Evolutionary conservation across 2,113 vertebrate genomes (phyloP).

Genomic region (Bubalus kerabau): DNA sequence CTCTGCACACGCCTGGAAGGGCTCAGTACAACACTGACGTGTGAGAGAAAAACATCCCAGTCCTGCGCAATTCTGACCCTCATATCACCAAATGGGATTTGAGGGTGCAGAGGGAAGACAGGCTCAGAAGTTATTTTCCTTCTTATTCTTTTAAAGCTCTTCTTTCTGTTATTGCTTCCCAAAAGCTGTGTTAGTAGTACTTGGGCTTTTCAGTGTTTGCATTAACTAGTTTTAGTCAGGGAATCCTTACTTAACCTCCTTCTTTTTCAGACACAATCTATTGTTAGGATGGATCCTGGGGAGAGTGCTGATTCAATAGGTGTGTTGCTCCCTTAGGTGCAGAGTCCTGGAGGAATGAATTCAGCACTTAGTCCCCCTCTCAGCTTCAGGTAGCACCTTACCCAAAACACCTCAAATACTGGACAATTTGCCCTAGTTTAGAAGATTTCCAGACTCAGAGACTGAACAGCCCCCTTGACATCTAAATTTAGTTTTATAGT

Average conservation of each 20-base stretch:
- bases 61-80: background rate
- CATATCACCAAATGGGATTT: background rate
- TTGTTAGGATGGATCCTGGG: accelerated
- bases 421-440: background rate
- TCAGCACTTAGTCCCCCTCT: background rate
- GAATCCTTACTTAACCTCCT: background rate
- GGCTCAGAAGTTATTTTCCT: background rate
- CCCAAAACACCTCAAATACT: background rate
- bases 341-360: background rate
- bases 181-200: background rate
- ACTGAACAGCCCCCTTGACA: background rate
- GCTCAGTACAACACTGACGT: background rate
- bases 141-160: background rate
- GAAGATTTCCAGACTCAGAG: background rate
- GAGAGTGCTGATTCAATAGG: background rate
- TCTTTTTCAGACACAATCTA: background rate
- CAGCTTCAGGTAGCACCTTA: background rate
- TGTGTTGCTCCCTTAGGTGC: accelerated
- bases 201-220: background rate
- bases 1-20: background rate
- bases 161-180: background rate
- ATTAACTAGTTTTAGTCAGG: background rate
- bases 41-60: background rate
- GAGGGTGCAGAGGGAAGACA: accelerated
- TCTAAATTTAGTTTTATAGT: background rate